Conservation (phyloP, 2,888 invertebrate species). For the Perdita meconis region DNA sequence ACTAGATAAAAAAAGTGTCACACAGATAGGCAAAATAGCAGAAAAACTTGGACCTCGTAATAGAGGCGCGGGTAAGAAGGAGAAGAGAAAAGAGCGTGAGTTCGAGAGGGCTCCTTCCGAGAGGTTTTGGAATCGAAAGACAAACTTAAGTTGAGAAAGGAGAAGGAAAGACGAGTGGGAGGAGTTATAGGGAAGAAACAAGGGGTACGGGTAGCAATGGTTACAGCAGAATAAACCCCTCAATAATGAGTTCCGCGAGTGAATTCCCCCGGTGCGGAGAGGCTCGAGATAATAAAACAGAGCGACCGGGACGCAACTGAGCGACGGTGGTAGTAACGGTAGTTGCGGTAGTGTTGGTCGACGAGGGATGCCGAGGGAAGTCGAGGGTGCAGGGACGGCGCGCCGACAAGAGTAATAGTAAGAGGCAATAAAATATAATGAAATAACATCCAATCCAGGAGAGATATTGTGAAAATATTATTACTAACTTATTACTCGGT, state of each 20-base stretch:
- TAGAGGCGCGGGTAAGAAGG: slow-evolving; percentile 1
- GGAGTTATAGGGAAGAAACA: slow-evolving; percentile 22
- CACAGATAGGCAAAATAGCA: not conserved
- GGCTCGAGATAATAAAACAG: slow-evolving; percentile 81
- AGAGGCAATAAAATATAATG: slow-evolving; percentile 82
- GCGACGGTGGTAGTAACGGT: slow-evolving; percentile 56
- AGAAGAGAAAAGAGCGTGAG: not conserved
- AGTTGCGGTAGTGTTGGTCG: slow-evolving; percentile 46
- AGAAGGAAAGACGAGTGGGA: slow-evolving; percentile 19
- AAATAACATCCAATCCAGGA: slow-evolving; percentile 82
- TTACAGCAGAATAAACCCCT: slow-evolving; percentile 83
- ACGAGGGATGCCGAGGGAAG: slow-evolving; percentile 34
- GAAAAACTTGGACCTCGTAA: not conserved
- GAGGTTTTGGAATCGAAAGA: slow-evolving; percentile 33
- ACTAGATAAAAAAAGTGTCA: not conserved
- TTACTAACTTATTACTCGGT: slow-evolving; percentile 83
- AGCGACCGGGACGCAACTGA: slow-evolving; percentile 70
- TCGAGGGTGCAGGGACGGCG: slow-evolving; percentile 56
- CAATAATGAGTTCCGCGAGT: slow-evolving; percentile 82
- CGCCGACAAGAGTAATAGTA: slow-evolving; percentile 80
- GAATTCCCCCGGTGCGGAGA: slow-evolving; percentile 79
- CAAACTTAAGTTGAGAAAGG: slow-evolving; percentile 15
- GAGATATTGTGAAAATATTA: slow-evolving; percentile 84
- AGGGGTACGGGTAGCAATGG: slow-evolving; percentile 69
- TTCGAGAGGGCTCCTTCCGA: not conserved